Percentiles rank a stretch among this genome's conserved stretches.
phyloP scores from a whole-genome alignment of 2,113 vertebrate species.

The Corydoras maculifer region DNA sequence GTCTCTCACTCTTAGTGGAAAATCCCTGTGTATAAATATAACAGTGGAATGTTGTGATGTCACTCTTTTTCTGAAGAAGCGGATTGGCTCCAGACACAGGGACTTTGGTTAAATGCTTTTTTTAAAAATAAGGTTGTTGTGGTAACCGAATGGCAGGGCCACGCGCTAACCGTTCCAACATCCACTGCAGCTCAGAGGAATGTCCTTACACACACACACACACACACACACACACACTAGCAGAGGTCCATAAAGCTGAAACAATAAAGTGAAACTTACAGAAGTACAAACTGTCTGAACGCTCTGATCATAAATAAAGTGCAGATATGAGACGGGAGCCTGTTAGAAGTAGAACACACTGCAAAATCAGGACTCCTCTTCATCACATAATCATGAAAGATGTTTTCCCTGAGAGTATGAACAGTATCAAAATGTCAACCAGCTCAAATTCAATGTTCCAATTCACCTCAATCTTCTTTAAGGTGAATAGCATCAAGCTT shows the following conservation, averaged over 20 bases:
- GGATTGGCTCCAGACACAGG: slow-evolving; percentile 27
- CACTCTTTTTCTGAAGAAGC: slow-evolving; percentile 14
- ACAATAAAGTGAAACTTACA: neutral
- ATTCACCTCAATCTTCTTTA: too few species aligned
- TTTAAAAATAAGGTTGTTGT: slow-evolving; percentile 33
- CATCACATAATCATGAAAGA: too few species aligned
- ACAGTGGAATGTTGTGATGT: slow-evolving; percentile 36
- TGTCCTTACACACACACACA: neutral
- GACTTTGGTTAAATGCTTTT: slow-evolving; percentile 12
- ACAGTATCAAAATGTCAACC: too few species aligned
- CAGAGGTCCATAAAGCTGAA: neutral
- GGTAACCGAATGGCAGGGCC: slow-evolving; percentile 13
- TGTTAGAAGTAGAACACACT: too few species aligned
- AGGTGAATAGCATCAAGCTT: too few species aligned
- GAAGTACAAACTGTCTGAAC: neutral
- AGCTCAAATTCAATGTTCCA: too few species aligned
- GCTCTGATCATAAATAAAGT: neutral
- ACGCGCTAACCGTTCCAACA: neutral
- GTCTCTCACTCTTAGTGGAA: neutral
- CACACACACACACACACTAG: slow-evolving; percentile 15
- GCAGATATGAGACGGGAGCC: too few species aligned
- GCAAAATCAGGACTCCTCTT: too few species aligned
- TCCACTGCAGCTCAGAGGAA: neutral
- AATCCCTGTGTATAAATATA: slow-evolving; percentile 31
- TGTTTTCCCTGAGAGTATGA: too few species aligned